Conservation (phyloP, 1,140 invertebrate genomes). For the Acromyrmex heyeri region DNA sequence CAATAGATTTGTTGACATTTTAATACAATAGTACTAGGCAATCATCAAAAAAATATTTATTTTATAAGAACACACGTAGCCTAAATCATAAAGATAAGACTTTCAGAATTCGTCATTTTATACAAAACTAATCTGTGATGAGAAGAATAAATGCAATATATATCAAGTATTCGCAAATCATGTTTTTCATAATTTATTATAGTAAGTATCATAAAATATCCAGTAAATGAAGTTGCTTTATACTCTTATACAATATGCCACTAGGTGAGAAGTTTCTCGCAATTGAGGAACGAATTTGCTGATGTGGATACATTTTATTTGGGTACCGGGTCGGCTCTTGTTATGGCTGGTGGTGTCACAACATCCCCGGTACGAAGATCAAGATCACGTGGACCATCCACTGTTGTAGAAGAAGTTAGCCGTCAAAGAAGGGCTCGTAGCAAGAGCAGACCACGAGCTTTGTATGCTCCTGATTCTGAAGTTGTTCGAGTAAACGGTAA, state of each 20-base stretch:
- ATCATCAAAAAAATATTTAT: not conserved
- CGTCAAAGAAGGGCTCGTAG: slow-evolving; percentile 90
- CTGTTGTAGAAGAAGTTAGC: slow-evolving; percentile 87
- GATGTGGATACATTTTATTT: slow-evolving; percentile 97
- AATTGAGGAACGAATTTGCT: slow-evolving; percentile 95
- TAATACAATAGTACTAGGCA: not conserved
- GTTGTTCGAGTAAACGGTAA: slow-evolving; percentile 91
- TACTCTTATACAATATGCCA: not conserved
- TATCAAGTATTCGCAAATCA: not conserved
- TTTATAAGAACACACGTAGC: not conserved
- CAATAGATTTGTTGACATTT: not conserved
- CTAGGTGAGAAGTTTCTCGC: slow-evolving; percentile 96
- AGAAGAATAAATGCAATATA: not conserved
- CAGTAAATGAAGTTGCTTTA: not conserved
- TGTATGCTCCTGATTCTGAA: slow-evolving; percentile 93
- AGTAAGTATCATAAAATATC: not conserved
- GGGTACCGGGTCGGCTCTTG: slow-evolving; percentile 88
- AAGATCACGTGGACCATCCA: slow-evolving; percentile 89
- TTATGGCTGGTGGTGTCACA: slow-evolving; percentile 85
- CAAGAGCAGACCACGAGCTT: slow-evolving; percentile 92
- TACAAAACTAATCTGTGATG: not conserved
- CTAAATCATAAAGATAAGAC: not conserved
- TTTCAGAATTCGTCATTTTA: not conserved
- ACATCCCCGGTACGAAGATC: slow-evolving; percentile 90
- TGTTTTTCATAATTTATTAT: not conserved